Conservation (phyloP, 30 jellyfish, hydroid and myxozoan genomes). For the Aurelia coerulea region DNA sequence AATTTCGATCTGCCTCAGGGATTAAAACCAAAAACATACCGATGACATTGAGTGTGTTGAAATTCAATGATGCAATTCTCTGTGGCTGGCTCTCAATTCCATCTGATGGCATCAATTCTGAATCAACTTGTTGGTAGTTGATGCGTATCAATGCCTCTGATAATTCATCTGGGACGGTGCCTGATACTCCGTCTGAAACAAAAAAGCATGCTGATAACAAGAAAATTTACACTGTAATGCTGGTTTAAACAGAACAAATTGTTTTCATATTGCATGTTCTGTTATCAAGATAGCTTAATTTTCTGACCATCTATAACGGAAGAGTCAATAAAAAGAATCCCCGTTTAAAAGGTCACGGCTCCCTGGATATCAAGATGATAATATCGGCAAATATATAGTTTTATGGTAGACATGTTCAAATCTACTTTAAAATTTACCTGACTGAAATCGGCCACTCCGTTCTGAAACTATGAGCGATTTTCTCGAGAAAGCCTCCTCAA, state of each 20-base stretch:
- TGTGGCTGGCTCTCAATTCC: constrained; percentile 49
- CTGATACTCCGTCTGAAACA: neutral
- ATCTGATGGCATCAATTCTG: constrained; percentile 79
- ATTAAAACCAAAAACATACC: constrained; percentile 47
- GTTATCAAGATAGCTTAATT: neutral
- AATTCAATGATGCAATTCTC: constrained; percentile 64
- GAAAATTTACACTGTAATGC: neutral
- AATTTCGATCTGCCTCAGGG: too few relatives aligned
- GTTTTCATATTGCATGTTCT: neutral
- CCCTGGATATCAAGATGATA: too few relatives aligned
- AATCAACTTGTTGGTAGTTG: constrained; percentile 76
- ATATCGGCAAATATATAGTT: too few relatives aligned
- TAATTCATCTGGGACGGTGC: neutral
- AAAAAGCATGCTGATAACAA: too few relatives aligned
- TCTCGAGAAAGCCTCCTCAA: too few relatives aligned
- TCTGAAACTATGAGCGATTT: too few relatives aligned
- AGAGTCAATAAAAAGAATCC: too few relatives aligned
- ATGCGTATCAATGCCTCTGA: constrained; percentile 85
- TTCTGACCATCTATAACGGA: neutral
- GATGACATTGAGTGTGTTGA: constrained; percentile 74
- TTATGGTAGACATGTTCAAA: too few relatives aligned
- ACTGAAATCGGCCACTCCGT: too few relatives aligned
- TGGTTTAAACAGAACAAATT: neutral
- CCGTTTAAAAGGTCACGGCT: too few relatives aligned
- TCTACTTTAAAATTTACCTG: too few relatives aligned